Evolutionary conservation across 1,140 invertebrate genomes (phyloP).

Genomic region (Pemphigus obesinymphae): DNA sequence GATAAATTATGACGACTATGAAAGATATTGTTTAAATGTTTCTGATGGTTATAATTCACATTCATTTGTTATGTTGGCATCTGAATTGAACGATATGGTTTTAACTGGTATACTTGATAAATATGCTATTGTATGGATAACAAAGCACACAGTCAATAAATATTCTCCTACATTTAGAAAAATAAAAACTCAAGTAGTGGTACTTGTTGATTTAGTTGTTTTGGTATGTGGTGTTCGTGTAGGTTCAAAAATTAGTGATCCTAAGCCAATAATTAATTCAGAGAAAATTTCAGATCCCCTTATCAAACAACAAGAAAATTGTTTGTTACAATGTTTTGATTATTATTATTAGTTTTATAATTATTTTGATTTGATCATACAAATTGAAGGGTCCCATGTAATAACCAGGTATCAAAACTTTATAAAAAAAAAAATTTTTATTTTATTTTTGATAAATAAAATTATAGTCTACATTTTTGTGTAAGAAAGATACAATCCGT

Average conservation of each 20-base stretch:
- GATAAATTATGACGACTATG: slow-evolving; percentile 61
- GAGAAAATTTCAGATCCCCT: too few relatives aligned
- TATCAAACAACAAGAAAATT: too few relatives aligned
- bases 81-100: slow-evolving; percentile 75
- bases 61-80: slow-evolving; percentile 86
- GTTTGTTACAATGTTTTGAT: too few relatives aligned
- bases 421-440: too few relatives aligned
- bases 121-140: slow-evolving; percentile 70
- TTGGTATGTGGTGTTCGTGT: slow-evolving; percentile 66
- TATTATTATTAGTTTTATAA: too few relatives aligned
- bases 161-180: too few relatives aligned
- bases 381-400: too few relatives aligned
- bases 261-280: slow-evolving; percentile 51
- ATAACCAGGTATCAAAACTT: too few relatives aligned
- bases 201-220: slow-evolving; percentile 73
- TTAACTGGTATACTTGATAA: slow-evolving; percentile 66
- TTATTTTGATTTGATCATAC: too few relatives aligned
- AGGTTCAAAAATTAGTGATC: slow-evolving; percentile 71
- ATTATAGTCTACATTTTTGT: too few relatives aligned
- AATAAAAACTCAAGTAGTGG: slow-evolving; percentile 65
- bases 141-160: slow-evolving; percentile 73
- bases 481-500: too few relatives aligned
- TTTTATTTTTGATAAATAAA: too few relatives aligned
- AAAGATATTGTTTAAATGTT: slow-evolving; percentile 74
- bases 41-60: slow-evolving; percentile 74